Evolutionary conservation across 2,888 invertebrate species (phyloP), one percentile per base, ranked within the genome.

Genomic region (Hermaeophaga mercurialis): DNA sequence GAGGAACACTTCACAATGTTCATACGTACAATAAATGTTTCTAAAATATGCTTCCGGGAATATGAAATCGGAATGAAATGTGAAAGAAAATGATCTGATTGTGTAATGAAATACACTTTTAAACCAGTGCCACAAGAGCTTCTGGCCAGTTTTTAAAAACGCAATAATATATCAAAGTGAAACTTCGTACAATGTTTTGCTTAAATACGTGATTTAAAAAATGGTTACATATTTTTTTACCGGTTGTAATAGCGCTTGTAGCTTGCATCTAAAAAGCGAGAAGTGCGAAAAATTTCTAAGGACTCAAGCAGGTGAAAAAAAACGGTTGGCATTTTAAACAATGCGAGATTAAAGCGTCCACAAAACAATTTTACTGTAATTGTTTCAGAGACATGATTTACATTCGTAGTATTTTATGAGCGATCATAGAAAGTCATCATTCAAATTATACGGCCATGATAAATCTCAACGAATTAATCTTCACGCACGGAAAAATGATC

Each of bases 301-400:
- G n/a, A 28, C 4, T 28, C 4, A 28, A 28, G 28, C 28, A 28
- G 4, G 4, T 28, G 28, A 3, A 9, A 28, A 28, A 6, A 22
- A 28, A 28, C 3, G 4, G 28, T 52, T 45, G 50, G 28, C 48
- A 48, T 43, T 49, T 49, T 33, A 38, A 48, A 54, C 57, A 53
- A 54, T 54, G 45, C 49, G 54, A 50, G 38, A 39, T 22, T 22
- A 22, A 5, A 3, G 22, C 22, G 3, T 22, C 6, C 6, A 28
- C 28, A 28, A 28, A 2, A 28, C 44, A 47, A 53, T 50, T 28
- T 9, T 28, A 28, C 28, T 52, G 58, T 62, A 62, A 64, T 64
- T 62, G 58, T 62, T 65, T 56, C 48, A 53, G 58, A 59, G 50
- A 55, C 48, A 54, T 58, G 58, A 61, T 61, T 58, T 58, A 58